Base-by-base conservation (phyloP, 1,140 invertebrate species). In the Pentalonia nigronervosa region DNA sequence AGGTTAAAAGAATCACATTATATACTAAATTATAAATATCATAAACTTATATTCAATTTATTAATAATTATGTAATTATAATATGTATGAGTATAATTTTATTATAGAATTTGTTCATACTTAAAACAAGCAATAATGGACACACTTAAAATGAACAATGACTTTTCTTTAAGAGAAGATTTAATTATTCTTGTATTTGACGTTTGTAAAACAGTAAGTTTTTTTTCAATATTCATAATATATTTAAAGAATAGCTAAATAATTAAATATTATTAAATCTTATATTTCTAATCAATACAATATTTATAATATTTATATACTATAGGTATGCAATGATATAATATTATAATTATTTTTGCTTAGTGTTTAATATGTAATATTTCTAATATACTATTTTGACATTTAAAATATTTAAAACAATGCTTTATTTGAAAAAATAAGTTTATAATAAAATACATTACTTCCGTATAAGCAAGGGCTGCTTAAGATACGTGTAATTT, bases 161-260 rank as follows among this genome's bases (percentile, higher is more conserved):
- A 93, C 7, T 86, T 48, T 93, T 84, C n/a, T 60, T 86, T 93
- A 36, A 93, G 34, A 56, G 93, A 94, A 88, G 84, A 93, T 88
- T 83, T 93, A 48, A 76, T 93, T 48, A 34, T 81, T 41, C 86
- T 94, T 34, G n/a, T 45, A n/a, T 91, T 92, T 34, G 23, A 41
- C 8, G 47, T 83, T 41, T 94, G 89, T 90, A 90, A 92, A 76
- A 90, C 87, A 14, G 94, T 94, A 89, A 94, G 93, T 94, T 34
- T 45, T 76, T 47, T 88, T 88, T 50, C 34, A n/a, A 41, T 90
- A 36, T 14, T 47, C 4, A 56, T 60, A 60, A 30, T 56, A 41
- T 56, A 21, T 41, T 34, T 20, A 48, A 36, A 30, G 30, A 60
- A 60, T 25, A 30, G 2, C 25, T 60, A 14, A 60, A 60, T 60